A percentile compares a stretch with the other conserved stretches of the same genome.
Conservation (phyloP, 2,888 invertebrate species). For the Synanthedon myopaeformis region DNA sequence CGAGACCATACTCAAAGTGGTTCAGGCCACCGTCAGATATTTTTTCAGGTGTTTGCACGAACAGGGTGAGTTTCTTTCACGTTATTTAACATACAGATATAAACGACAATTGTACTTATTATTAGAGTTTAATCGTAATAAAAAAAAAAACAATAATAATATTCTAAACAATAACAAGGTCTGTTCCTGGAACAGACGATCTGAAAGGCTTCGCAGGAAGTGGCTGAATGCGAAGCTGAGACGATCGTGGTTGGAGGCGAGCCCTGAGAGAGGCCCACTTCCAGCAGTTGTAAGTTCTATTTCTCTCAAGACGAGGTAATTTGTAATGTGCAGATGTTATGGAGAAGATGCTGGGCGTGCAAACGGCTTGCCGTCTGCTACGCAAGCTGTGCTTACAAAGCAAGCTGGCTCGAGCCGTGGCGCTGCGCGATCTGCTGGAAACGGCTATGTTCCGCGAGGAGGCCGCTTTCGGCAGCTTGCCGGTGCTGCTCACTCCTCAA, state of each 20-base stretch:
- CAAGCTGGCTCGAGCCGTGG: conserved; percentile 78
- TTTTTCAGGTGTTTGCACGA: conserved; percentile 81
- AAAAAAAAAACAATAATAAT: neutral
- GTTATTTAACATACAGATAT: neutral
- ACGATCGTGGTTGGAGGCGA: too few relatives aligned
- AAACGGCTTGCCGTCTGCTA: conserved; percentile 73
- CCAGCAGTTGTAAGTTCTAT: too few relatives aligned
- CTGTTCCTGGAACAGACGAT: too few relatives aligned
- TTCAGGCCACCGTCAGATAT: conserved; percentile 79
- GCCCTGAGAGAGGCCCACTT: too few relatives aligned
- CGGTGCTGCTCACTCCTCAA: conserved; percentile 34
- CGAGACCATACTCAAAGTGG: conserved; percentile 76
- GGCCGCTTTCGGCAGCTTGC: conserved; percentile 76
- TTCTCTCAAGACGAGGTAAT: too few relatives aligned
- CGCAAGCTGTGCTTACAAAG: conserved; percentile 75
- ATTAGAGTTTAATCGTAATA: neutral
- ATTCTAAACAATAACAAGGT: neutral
- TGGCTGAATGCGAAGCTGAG: too few relatives aligned
- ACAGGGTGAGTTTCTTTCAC: conserved; percentile 53
- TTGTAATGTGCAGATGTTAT: conserved; percentile 60
- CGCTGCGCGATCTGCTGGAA: conserved; percentile 79
- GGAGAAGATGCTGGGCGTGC: conserved; percentile 73
- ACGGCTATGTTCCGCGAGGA: conserved; percentile 78
- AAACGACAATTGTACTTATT: neutral
- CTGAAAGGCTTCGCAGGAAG: too few relatives aligned